Evolutionary conservation across 2,113 vertebrate species (phyloP).

Genomic region (Thinocorus orbignyianus): DNA sequence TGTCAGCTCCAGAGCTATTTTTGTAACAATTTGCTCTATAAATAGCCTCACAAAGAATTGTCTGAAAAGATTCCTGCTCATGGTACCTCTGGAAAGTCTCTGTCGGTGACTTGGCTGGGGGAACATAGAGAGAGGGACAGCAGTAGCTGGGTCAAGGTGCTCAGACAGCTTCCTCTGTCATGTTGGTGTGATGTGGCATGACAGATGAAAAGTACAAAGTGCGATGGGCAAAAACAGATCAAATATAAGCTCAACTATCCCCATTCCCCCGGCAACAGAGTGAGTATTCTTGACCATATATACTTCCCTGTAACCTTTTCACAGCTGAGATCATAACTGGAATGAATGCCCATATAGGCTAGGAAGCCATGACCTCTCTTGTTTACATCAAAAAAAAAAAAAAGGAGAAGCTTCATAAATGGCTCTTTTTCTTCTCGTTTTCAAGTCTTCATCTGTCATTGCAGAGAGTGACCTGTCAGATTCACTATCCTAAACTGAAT

Average conservation of each 20-base stretch:
- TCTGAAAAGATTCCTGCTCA: slow-evolving; percentile 61
- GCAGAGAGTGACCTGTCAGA: neutral
- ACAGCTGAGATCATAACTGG: neutral
- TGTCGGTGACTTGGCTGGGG: neutral
- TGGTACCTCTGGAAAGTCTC: slow-evolving; percentile 35
- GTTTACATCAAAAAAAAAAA: neutral
- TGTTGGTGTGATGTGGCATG: neutral
- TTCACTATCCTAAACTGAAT: slow-evolving; percentile 1
- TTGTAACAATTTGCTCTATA: slow-evolving; percentile 45
- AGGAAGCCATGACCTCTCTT: slow-evolving; percentile 1
- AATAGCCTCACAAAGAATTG: slow-evolving; percentile 65
- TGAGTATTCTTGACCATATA: neutral
- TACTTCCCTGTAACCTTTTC: neutral
- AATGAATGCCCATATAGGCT: neutral
- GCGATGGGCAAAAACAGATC: neutral
- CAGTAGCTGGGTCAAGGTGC: slow-evolving; percentile 23
- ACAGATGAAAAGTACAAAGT: neutral
- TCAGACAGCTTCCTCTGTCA: neutral
- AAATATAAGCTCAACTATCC: neutral
- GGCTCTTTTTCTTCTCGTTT: neutral
- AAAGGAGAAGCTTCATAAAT: neutral
- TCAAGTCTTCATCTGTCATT: neutral
- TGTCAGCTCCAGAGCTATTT: slow-evolving; percentile 63
- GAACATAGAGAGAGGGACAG: neutral
- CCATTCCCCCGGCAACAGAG: neutral